Percentiles rank a stretch among this genome's conserved stretches.
Conservation (phyloP, 1,140 invertebrate species). For the Tetramorium simillimum region DNA sequence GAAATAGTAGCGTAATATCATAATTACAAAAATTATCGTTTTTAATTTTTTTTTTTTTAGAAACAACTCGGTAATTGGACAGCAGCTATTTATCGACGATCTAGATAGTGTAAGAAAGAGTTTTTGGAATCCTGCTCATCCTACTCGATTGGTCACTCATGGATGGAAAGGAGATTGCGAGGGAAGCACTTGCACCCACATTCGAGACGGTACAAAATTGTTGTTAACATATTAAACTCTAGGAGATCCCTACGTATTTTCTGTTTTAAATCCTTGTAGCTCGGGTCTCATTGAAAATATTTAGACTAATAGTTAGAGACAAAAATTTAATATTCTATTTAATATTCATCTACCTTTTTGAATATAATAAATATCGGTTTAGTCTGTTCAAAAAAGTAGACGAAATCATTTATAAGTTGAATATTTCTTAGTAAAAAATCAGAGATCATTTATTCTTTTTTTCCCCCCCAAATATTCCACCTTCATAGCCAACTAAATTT, state of each 20-base stretch:
- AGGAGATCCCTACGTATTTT: too few species aligned
- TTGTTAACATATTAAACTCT: neutral
- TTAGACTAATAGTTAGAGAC: too few species aligned
- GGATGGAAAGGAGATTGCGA: conserved; percentile 65
- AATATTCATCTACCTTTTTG: too few species aligned
- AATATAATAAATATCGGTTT: neutral
- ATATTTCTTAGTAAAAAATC: neutral
- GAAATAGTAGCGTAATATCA: neutral
- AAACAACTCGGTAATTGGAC: neutral
- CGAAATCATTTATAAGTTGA: neutral
- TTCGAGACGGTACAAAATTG: conserved; percentile 63
- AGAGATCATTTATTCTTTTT: neutral
- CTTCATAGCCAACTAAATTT: too few species aligned
- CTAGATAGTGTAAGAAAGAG: neutral
- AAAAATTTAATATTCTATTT: too few species aligned
- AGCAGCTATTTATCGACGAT: neutral
- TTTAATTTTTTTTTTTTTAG: conserved; percentile 10
- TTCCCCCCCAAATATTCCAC: too few species aligned
- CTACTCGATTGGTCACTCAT: conserved; percentile 69
- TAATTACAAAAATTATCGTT: neutral
- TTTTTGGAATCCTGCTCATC: conserved; percentile 43
- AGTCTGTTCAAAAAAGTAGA: neutral
- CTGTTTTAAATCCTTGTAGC: too few species aligned
- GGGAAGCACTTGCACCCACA: neutral
- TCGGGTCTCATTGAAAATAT: too few species aligned